These are phyloP conservation scores for Montipora sp. DNA, from an alignment of 64 coral and sea anemone species.

Conservation along the genomic window DNA sequence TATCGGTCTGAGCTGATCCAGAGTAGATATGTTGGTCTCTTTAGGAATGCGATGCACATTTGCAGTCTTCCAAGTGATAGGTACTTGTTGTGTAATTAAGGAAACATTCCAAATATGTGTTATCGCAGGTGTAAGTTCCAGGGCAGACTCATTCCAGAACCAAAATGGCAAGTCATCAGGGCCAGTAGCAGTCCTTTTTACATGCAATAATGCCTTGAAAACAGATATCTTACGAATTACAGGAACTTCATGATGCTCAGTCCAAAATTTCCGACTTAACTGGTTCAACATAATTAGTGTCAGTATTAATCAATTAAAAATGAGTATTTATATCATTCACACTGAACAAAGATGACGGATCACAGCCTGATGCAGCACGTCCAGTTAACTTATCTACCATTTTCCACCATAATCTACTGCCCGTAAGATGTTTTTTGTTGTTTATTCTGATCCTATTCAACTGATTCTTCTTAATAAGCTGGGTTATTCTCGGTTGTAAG, in stretches of 20 bases:
- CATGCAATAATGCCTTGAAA: not conserved
- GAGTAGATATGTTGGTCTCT: too few relatives aligned
- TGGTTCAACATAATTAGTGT: constrained; percentile 23
- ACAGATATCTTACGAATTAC: not conserved
- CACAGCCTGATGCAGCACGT: constrained; percentile 10
- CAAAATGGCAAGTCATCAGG: not conserved
- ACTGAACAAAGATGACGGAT: constrained; percentile 55
- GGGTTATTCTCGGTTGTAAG: not conserved
- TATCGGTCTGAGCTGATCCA: too few relatives aligned
- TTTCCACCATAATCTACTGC: constrained; percentile 46
- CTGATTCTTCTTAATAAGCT: constrained; percentile 31
- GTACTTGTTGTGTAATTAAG: too few relatives aligned
- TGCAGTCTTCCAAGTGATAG: too few relatives aligned
- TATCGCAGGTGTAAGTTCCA: constrained; percentile 36
- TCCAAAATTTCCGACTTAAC: not conserved
- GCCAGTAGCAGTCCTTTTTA: not conserved
- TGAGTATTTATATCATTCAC: constrained; percentile 57
- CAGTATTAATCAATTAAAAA: constrained; percentile 43
- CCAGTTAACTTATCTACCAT: constrained; percentile 49
- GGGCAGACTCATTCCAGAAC: constrained; percentile 23
- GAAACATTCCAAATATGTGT: not conserved
- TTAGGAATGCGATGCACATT: too few relatives aligned
- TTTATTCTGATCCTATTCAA: constrained; percentile 18
- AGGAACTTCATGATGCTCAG: not conserved
- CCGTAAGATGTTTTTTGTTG: constrained; percentile 28